Evolutionary conservation across 1,140 invertebrate genomes (phyloP), one percentile per base, ranked within the genome.

Genomic region (Leguminivora glycinivorella): DNA sequence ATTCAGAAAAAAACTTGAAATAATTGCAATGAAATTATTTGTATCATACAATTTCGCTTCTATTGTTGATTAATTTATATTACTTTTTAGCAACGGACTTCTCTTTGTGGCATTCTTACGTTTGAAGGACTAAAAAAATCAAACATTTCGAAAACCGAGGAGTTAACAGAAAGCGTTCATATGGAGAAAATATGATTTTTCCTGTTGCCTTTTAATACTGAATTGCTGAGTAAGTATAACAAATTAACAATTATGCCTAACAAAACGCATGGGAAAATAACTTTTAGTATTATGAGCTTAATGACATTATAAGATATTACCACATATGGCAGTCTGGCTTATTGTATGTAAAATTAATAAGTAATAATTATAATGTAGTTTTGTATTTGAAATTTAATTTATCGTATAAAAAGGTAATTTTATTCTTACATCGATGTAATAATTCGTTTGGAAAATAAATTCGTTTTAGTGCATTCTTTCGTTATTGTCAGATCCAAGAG

Each of bases 341-440:
- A 52, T 52, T 52, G 19, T 22, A 52, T 52, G 47, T 22, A 10
- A 19, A 22, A 52, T 22, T 22, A 6, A 73, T 67, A 25, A 56
- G 47, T 74, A 78, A 89, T 79, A 88, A 85, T 89, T 87, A 87
- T n/a, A 83, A 82, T 84, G 84, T 88, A 87, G 83, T 89, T 88
- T 86, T 87, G 76, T 84, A 79, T 80, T 73, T 75, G 70, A 75
- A n/a, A 52, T 52, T 52, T 5, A 52, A 52, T 52, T 22, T 52
- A 52, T 52, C n/a, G 47, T 0, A 52, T 52, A 52, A 52, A 22
- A 52, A 52, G 9, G 47, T 52, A 87, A 81, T 86, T 84, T 83
- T 83, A 81, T 83, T 75, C 74, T 72, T 70, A 70, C 76, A 76
- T 82, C 76, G 75, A 86, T 83, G 84, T 82, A 82, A 82, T 84